Conservation (phyloP, 1,140 invertebrate genomes). For the Halyomorpha halys region DNA sequence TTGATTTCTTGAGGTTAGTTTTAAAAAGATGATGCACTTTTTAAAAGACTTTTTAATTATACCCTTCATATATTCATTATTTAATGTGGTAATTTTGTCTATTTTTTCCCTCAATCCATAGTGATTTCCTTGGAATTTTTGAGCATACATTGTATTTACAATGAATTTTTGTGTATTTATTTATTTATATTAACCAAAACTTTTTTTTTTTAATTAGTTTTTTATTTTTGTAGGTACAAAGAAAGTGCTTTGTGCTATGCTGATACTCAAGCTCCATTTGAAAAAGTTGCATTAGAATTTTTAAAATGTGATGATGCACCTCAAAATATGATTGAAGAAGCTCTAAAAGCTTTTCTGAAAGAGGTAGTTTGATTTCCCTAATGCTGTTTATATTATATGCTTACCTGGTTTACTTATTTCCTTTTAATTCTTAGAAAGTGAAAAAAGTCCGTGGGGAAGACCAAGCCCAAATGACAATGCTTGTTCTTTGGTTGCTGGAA, state of each 20-base stretch:
- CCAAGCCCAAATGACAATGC: slow-evolving; percentile 77
- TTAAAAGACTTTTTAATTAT: too few relatives aligned
- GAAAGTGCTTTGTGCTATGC: slow-evolving; percentile 80
- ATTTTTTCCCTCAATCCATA: too few relatives aligned
- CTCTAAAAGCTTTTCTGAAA: slow-evolving; percentile 74
- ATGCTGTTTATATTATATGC: neutral
- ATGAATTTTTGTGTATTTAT: too few relatives aligned
- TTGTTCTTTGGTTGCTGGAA: slow-evolving; percentile 88
- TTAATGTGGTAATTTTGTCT: too few relatives aligned
- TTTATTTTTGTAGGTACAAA: slow-evolving; percentile 46
- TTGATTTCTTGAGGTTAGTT: too few relatives aligned
- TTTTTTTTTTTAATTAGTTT: too few relatives aligned
- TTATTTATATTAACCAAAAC: too few relatives aligned
- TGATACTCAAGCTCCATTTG: slow-evolving; percentile 82
- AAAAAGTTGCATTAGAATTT: slow-evolving; percentile 89
- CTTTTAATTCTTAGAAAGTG: slow-evolving; percentile 38
- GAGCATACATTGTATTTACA: too few relatives aligned
- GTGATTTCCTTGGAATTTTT: too few relatives aligned
- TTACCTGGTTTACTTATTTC: neutral
- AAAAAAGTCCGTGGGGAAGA: slow-evolving; percentile 47
- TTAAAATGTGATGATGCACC: slow-evolving; percentile 42
- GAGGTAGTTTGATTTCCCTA: slow-evolving; percentile 41
- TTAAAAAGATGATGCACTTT: too few relatives aligned
- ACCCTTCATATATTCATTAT: too few relatives aligned
- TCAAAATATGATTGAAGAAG: slow-evolving; percentile 36